These are phyloP conservation scores for Raillietiella orientalis DNA, from an alignment of 2,888 invertebrate species.

Conservation along the genomic window DNA sequence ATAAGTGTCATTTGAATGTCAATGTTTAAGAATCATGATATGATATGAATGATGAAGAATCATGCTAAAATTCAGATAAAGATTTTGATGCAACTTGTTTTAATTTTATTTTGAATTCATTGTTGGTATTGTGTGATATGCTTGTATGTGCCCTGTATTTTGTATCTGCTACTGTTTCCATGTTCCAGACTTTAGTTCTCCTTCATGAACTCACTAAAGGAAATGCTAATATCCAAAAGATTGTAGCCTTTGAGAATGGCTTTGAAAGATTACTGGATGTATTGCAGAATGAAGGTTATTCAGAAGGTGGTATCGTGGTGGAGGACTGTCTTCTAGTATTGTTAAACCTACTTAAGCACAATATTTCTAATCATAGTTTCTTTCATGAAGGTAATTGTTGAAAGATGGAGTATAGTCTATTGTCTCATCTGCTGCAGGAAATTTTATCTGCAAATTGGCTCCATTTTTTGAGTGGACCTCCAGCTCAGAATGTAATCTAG, in stretches of 20 bases:
- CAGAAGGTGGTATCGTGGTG: constrained; percentile 86
- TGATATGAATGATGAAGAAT: too few relatives aligned
- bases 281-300: constrained; percentile 58
- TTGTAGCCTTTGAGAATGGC: constrained; percentile 95
- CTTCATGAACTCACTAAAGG: constrained; percentile 70
- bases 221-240: constrained; percentile 92
- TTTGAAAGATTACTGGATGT: constrained; percentile 85
- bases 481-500: constrained; percentile 19
- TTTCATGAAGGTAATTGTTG: constrained; percentile 51
- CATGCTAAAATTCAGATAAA: too few relatives aligned
- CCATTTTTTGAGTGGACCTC: constrained; percentile 50
- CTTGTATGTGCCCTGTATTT: too few relatives aligned
- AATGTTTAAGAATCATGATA: too few relatives aligned
- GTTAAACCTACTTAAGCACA: constrained; percentile 70
- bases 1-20: too few relatives aligned
- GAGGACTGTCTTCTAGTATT: constrained; percentile 84
- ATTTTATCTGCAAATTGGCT: constrained; percentile 59
- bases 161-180: too few relatives aligned
- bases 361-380: constrained; percentile 88
- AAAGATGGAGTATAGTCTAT: too few relatives aligned
- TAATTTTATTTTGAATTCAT: constrained; percentile 2
- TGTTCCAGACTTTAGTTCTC: constrained; percentile 46
- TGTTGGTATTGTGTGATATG: too few relatives aligned
- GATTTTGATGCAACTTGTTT: constrained; percentile 1
- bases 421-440: constrained; percentile 26